phyloP scores from a whole-genome alignment of 2,797 vertebrate genomes.

The Meriones psammophilus region DNA sequence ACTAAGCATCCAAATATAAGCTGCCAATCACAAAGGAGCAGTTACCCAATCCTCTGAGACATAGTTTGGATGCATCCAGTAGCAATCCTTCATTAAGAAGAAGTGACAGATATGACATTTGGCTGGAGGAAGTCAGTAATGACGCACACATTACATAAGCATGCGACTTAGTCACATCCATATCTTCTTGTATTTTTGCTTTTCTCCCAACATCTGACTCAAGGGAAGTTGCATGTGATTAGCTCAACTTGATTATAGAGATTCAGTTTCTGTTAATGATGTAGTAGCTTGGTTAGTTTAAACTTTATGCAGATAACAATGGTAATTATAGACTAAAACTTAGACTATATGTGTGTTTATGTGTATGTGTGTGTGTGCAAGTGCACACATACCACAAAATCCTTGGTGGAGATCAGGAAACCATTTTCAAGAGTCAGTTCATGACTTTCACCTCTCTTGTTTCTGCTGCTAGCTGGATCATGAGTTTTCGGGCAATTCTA shows the following conservation, averaged over 20 bases:
- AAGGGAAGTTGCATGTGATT: not conserved
- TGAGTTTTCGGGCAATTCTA: not conserved
- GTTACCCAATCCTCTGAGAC: not conserved
- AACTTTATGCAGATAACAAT: not conserved
- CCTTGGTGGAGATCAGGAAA: not conserved
- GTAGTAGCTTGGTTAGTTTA: not conserved
- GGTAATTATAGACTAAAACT: not conserved
- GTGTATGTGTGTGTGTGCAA: not conserved
- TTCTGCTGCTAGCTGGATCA: not conserved
- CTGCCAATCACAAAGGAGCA: not conserved
- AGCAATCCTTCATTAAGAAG: not conserved
- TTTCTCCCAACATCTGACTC: not conserved
- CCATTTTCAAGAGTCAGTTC: not conserved
- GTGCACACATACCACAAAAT: not conserved
- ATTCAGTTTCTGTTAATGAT: not conserved
- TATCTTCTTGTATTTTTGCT: not conserved
- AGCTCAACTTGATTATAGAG: slow-evolving; percentile 9
- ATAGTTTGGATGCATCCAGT: not conserved
- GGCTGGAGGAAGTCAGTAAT: not conserved
- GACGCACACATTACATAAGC: not conserved
- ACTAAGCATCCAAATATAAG: not conserved
- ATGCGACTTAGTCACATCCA: not conserved
- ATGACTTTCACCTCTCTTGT: not conserved
- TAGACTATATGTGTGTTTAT: rapidly evolving
- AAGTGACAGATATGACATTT: not conserved